Base-by-base conservation (phyloP, 1,140 invertebrate genomes). In the Episyrphus balteatus region DNA sequence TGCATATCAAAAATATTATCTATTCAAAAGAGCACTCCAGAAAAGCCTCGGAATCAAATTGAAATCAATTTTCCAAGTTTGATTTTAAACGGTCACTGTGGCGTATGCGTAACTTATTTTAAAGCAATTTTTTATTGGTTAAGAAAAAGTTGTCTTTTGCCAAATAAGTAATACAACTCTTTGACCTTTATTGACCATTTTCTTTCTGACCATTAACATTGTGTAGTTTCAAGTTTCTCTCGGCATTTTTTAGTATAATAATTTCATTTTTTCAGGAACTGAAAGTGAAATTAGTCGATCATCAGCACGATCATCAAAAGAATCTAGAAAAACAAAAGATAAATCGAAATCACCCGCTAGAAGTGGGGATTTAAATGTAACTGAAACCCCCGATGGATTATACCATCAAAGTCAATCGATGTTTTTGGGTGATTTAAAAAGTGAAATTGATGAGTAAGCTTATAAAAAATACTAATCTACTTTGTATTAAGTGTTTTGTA, bases 251-350 rank as follows among this genome's bases (percentile, higher is more conserved):
- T 41, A 37, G 26, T 13, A 26, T 5, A 26, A 3, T 26, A 26
- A 13, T 44, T 44, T 48, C 15, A 21, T 18, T 47, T 39, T 33
- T 37, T 14, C 68, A 68, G 81, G 78, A 13, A 81, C 79, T 1
- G 83, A 83, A 45, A 85, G 82, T 62, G 82, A 84, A 52, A 66
- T 83, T 2, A 87, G 84, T 53, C 84, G 86, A 61, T 83, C 83
- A 0, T 85, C 83, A 0, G 79, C 77, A 0, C 67, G 78, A 3
- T 87, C 84, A 3, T 88, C 86, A 42, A 84, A 81, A 57, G 84
- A 85, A 46, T 86, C 83, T 0, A 86, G 84, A 55, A 77, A 75
- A 53, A 83, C 81, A 21, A 82, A 85, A 73, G 71, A 82, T 55
- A 73, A 74, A 58, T 74, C 75, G 15, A 75, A 69, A 47, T 68